These are phyloP conservation scores for Hydrocynus forskahlii DNA, from an alignment of 2,797 vertebrate species.

Conservation along the genomic window DNA sequence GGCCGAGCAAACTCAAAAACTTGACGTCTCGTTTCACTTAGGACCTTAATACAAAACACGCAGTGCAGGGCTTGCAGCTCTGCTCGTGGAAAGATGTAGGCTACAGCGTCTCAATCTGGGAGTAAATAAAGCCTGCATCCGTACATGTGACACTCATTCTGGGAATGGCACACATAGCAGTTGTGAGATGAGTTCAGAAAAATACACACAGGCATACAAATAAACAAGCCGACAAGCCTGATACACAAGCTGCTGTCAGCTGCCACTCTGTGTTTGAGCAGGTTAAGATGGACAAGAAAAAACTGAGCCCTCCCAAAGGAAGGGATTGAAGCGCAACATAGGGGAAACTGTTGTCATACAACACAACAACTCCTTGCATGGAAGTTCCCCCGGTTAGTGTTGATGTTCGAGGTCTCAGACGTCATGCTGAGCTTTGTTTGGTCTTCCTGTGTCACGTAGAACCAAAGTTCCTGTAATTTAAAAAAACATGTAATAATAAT, in stretches of 20 bases:
- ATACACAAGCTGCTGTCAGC: background rate
- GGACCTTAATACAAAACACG: slow-evolving; percentile 72
- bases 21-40: slow-evolving; percentile 71
- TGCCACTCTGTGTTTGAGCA: slow-evolving; percentile 23
- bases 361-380: too few relatives aligned
- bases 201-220: background rate
- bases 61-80: slow-evolving; percentile 65
- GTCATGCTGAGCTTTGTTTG: too few relatives aligned
- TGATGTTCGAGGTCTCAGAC: too few relatives aligned
- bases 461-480: too few relatives aligned
- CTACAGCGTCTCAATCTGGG: slow-evolving; percentile 55
- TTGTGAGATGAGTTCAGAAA: slow-evolving; percentile 8
- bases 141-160: slow-evolving; percentile 63
- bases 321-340: too few relatives aligned
- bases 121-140: slow-evolving; percentile 70
- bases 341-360: too few relatives aligned
- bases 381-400: too few relatives aligned
- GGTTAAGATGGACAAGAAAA: too few relatives aligned
- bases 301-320: too few relatives aligned
- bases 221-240: background rate
- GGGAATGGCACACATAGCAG: slow-evolving; percentile 15
- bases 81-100: slow-evolving; percentile 68
- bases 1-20: slow-evolving; percentile 60
- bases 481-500: too few relatives aligned
- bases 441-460: too few relatives aligned